Evolutionary conservation across 92 coral and sea anemone genomes (phyloP), one percentile per base, ranked within the genome.

Genomic region (Desmophyllum pertusum): DNA sequence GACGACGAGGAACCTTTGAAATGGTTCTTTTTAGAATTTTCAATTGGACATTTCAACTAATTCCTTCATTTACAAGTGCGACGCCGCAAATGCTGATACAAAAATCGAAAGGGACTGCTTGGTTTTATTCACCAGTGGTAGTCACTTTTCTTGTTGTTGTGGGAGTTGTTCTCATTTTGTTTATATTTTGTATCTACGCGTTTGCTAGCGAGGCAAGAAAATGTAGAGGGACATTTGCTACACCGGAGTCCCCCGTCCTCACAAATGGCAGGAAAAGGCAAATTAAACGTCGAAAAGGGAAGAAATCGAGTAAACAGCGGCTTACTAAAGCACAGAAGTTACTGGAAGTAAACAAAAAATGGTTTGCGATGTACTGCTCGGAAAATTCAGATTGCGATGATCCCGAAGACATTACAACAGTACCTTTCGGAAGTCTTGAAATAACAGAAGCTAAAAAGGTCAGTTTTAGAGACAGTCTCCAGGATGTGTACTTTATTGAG

Each of bases 401-500:
- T 18, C 29, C 59, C 2, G 70, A 55, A 0, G 63, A 55, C 46
- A 37, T 30, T 19, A 57, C 42, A 53, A 70, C 86, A 2, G 45
- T 73, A 3, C 79, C 86, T 10, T 82, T 70, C 11, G 79, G 79
- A 40, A 71, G 53, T 36, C 10, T 82, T 23, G 78, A 53, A 42
- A 72, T 70, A 30, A 21, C n/a, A 62, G 71, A 42, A 38, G 78
- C 13, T 19, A 82, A 72, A 53, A 82, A 52, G 41, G 86, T 82
- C 79, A 82, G 79, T n/a, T 82, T 82, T 71, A 82, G 86, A 72
- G 86, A 82, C 48, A 73, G n/a, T 5, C 52, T 82, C 15, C 57
- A 82, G 71, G 86, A 82, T 27, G 86, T 82, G 79, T 82, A 57
- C 51, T 41, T 52, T 46, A 82, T 82, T 41, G 86, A 82, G 33